Evolutionary conservation across 2,888 invertebrate species (phyloP).

Genomic region (Bellardia pandia): DNA sequence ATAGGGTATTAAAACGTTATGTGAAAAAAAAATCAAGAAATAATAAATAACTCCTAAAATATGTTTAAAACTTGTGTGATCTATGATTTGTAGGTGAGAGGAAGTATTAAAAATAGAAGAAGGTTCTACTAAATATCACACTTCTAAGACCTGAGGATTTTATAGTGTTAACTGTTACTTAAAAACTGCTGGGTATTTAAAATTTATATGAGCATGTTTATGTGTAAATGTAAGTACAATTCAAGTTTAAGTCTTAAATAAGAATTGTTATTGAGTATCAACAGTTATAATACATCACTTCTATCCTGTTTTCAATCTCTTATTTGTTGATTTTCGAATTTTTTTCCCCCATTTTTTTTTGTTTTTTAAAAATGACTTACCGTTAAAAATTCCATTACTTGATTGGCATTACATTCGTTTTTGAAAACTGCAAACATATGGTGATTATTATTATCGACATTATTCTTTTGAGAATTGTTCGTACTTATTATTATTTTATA

Average conservation of each 20-base stretch:
- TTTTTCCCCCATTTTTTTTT: not conserved
- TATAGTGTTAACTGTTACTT: no score
- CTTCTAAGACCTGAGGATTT: no score
- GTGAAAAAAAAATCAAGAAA: no score
- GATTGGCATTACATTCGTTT: constrained; percentile 69
- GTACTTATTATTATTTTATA: constrained; percentile 18
- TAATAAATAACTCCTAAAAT: no score
- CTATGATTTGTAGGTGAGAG: no score
- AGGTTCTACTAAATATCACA: no score
- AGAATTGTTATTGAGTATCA: not conserved
- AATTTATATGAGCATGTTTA: no score
- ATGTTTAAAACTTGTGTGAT: no score
- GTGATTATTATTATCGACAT: constrained; percentile 61
- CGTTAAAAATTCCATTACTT: constrained; percentile 72
- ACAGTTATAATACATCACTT: not conserved
- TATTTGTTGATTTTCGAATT: not conserved
- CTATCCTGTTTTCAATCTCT: not conserved
- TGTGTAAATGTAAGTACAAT: not conserved
- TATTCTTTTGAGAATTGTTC: constrained; percentile 27
- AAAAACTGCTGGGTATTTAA: no score
- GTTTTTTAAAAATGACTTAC: constrained; percentile 58
- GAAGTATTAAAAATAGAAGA: no score
- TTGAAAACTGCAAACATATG: constrained; percentile 64
- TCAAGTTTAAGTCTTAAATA: not conserved
- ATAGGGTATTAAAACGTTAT: no score